These are phyloP conservation scores for Drosophila villosipedis DNA, from an alignment of 2,888 invertebrate species.

Conservation along the genomic window DNA sequence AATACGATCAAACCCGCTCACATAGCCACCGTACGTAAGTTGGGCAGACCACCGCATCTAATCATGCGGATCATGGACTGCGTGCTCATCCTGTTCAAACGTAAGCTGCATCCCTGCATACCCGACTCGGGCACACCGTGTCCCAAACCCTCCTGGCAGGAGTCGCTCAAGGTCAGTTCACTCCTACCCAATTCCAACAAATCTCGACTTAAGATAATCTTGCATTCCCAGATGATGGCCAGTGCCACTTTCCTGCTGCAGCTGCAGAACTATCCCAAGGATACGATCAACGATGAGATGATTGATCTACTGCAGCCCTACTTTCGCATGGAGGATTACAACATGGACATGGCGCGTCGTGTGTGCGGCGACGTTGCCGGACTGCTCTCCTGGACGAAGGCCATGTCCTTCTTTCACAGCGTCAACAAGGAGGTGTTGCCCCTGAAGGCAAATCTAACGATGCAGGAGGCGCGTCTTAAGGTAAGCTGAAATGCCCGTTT, in stretches of 20 bases:
- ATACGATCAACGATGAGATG: slow-evolving; percentile 98
- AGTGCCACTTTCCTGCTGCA: slow-evolving; percentile 96
- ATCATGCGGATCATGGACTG: slow-evolving; percentile 99
- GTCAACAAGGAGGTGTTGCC: slow-evolving; percentile 98
- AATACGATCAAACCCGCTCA: slow-evolving; percentile 99
- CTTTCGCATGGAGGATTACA: slow-evolving; percentile 98
- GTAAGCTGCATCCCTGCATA: slow-evolving; percentile 92
- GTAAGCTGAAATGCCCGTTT: slow-evolving; percentile 79
- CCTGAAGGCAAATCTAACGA: slow-evolving; percentile 94
- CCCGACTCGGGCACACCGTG: slow-evolving; percentile 92
- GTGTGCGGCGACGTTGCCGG: slow-evolving; percentile 99
- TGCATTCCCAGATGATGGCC: slow-evolving; percentile 92
- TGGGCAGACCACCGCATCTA: slow-evolving; percentile 97
- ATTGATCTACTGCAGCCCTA: slow-evolving; percentile 96
- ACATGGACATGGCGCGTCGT: slow-evolving; percentile 97
- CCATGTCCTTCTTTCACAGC: slow-evolving; percentile 97
- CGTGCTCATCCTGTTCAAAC: slow-evolving; percentile 96
- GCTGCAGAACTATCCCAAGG: slow-evolving; percentile 97
- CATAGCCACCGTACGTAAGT: slow-evolving; percentile 96
- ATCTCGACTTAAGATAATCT: not conserved
- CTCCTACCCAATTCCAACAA: not conserved
- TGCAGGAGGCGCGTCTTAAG: slow-evolving; percentile 95
- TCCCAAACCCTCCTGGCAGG: slow-evolving; percentile 98
- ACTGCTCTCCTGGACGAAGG: slow-evolving; percentile 97
- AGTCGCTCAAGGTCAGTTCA: slow-evolving; percentile 92